Evolutionary conservation across 1,140 invertebrate species (phyloP).

Genomic region (Oreohelix idahoensis): DNA sequence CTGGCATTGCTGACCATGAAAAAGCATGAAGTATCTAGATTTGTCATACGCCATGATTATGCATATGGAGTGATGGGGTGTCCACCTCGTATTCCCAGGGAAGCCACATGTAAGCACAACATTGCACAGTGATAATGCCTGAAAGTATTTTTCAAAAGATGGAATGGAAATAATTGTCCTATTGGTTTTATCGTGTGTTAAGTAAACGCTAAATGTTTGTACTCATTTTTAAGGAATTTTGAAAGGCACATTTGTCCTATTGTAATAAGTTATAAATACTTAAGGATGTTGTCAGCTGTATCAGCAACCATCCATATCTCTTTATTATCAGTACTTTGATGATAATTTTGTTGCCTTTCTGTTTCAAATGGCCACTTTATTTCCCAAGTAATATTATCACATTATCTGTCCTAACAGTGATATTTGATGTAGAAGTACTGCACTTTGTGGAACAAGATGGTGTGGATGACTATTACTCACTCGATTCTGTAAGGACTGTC

Average conservation of each 20-base stretch:
- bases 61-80: constrained; percentile 81
- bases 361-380: not conserved
- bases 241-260: too few species aligned
- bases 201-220: too few species aligned
- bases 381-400: not conserved
- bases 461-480: constrained; percentile 52
- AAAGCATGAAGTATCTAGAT: constrained; percentile 79
- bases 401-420: constrained; percentile 48
- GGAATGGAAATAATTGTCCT: too few species aligned
- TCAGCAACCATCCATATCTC: too few species aligned
- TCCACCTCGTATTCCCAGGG: constrained; percentile 79
- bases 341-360: too few species aligned
- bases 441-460: constrained; percentile 53
- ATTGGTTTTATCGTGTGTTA: too few species aligned
- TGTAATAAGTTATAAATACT: too few species aligned
- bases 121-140: too few species aligned
- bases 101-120: constrained; percentile 53
- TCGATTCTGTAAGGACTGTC: constrained; percentile 53
- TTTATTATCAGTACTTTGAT: too few species aligned
- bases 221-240: too few species aligned
- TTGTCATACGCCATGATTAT: constrained; percentile 79
- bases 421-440: constrained; percentile 54
- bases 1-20: constrained; percentile 79
- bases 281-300: too few species aligned
- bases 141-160: too few species aligned